phyloP scores from a whole-genome alignment of 23 tunicate genomes.

The Ciona savignyi region DNA sequence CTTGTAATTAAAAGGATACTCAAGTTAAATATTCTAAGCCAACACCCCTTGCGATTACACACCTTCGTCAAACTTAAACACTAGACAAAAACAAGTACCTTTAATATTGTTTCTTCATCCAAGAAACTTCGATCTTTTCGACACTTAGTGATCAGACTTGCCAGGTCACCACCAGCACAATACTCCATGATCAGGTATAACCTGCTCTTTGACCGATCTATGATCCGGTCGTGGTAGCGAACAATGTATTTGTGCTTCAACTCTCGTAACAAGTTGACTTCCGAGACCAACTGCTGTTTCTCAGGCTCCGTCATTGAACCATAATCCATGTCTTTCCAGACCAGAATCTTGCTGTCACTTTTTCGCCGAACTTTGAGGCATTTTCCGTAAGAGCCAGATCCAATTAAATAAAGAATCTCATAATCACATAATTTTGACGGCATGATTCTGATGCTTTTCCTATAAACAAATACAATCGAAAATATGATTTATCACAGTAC shows the following conservation, averaged over 20 bases:
- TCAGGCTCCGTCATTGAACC: conserved; percentile 94
- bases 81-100: conserved; percentile 19
- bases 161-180: conserved; percentile 93
- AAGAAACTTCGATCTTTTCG: conserved; percentile 59
- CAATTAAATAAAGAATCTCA: conserved; percentile 57
- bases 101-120: conserved; percentile 65
- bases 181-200: conserved; percentile 97
- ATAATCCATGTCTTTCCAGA: conserved; percentile 98
- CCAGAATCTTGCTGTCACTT: conserved; percentile 64
- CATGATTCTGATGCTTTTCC: conserved; percentile 25
- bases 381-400: conserved; percentile 95
- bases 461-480: too few relatives aligned
- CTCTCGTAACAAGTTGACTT: conserved; percentile 89
- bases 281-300: conserved; percentile 90
- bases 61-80: neutral
- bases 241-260: conserved; percentile 88
- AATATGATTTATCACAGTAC: too few relatives aligned
- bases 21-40: neutral
- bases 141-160: conserved; percentile 54
- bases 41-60: neutral
- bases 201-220: conserved; percentile 84
- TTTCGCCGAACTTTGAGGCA: conserved; percentile 79
- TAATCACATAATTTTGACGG: conserved; percentile 91
- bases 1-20: too few relatives aligned
- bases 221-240: conserved; percentile 88